Base-by-base conservation (phyloP, 2,797 vertebrate species). In the Avahi laniger region DNA sequence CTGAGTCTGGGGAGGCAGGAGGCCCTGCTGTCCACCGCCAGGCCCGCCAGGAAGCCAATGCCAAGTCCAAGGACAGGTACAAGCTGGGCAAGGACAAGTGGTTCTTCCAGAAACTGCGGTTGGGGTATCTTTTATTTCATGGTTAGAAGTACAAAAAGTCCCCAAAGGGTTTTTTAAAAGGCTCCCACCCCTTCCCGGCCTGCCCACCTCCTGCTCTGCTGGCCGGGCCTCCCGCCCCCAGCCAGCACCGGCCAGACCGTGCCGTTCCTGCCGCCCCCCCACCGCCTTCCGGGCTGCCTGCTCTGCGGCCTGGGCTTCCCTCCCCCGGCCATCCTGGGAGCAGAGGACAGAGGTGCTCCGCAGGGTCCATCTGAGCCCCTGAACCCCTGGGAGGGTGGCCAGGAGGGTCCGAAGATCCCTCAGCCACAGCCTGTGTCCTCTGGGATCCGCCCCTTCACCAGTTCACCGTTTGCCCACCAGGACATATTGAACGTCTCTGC, bases 231-330 rank as follows among this genome's bases (percentile, higher is more conserved):
- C 84, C 43, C 6, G 35, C n/a, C 14, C 65, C 13, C 54, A 7
- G 61, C 35, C 20, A 13, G 12, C 38, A 3, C 15, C 43, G 0
- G 5, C 35, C 35, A 2, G 61, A 4, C 63, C 1, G 0, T 9
- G 41, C 61, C n/a, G 89, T 59, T 38, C 89, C 73, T 17, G 17
- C 52, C 8, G 7, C 33, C 15, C 1, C 2, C 41, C 20, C 20
- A 22, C 61, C 50, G 1, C 13, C 13, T 6, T 18, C 83, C 7
- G 14, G n/a, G 14, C 80, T 28, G 52, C 52, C 17, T 1, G 18
- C 48, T 15, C 52, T 35, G 5, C 11, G 33, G 50, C 65, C 35
- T 20, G 24, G 3, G 3, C 50, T 30, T 54, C 38, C 38, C 1
- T 0, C 6, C 35, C 20, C 13, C 0, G 22, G 30, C 65, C 8